These are phyloP conservation scores for Channa maculata DNA, from an alignment of 2,113 vertebrate genomes.

Conservation along the genomic window DNA sequence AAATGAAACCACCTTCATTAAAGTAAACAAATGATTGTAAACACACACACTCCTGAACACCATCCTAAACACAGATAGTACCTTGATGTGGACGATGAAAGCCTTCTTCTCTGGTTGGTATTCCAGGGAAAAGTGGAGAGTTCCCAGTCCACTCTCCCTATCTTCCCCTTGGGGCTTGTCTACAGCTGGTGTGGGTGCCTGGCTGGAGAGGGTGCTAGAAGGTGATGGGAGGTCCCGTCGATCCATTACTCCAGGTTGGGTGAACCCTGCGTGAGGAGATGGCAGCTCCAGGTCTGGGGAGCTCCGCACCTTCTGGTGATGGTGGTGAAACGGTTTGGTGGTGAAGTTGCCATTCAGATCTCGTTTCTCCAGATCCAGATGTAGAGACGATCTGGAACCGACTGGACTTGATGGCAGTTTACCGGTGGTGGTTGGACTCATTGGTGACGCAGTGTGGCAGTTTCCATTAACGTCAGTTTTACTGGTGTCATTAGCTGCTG, in stretches of 20 bases:
- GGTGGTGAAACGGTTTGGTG: constrained; percentile 81
- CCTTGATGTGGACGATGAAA: constrained; percentile 96
- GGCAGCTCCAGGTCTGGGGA: constrained; percentile 88
- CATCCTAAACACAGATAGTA: constrained; percentile 6
- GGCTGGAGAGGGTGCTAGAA: constrained; percentile 88
- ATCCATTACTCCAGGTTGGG: constrained; percentile 78
- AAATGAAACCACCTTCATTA: background rate
- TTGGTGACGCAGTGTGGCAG: constrained; percentile 50
- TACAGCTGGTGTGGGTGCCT: constrained; percentile 85
- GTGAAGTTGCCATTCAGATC: constrained; percentile 98
- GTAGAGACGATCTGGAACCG: constrained; percentile 84
- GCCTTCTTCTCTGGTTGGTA: constrained; percentile 98
- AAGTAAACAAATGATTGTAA: background rate
- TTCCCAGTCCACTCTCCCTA: constrained; percentile 86
- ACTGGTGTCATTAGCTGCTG: constrained; percentile 66
- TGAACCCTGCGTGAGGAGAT: constrained; percentile 84
- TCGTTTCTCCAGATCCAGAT: constrained; percentile 93
- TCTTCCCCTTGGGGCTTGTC: constrained; percentile 76
- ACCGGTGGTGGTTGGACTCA: constrained; percentile 26
- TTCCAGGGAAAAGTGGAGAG: constrained; percentile 94
- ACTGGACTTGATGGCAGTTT: constrained; percentile 81
- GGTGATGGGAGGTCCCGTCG: constrained; percentile 86
- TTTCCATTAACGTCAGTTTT: constrained; percentile 81
- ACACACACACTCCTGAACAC: background rate
- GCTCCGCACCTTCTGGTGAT: constrained; percentile 86